Conservation (phyloP, 2,888 invertebrate species). For the Macrosiphum euphorbiae region DNA sequence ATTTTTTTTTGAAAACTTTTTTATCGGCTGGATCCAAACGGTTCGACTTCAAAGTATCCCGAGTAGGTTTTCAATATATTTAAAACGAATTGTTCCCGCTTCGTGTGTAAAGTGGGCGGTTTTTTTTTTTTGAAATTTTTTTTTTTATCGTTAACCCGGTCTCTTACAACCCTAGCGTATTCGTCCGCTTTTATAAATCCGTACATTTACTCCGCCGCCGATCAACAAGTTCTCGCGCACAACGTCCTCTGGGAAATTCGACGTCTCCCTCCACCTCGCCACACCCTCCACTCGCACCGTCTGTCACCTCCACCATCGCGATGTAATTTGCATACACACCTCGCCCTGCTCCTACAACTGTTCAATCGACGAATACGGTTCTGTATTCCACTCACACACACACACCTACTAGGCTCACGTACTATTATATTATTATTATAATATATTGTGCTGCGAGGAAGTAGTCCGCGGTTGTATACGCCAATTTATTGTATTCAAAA, state of each 20-base stretch:
- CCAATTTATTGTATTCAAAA: neutral
- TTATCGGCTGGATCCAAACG: neutral
- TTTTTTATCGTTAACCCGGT: neutral
- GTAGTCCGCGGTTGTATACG: neutral
- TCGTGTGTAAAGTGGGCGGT: neutral
- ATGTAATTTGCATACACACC: slow-evolving; percentile 9
- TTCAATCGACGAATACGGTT: neutral
- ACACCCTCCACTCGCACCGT: neutral
- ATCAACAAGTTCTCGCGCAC: slow-evolving; percentile 26
- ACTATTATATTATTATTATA: neutral
- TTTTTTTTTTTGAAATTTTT: neutral
- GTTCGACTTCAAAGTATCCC: neutral
- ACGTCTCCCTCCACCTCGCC: neutral
- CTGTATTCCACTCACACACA: too few species aligned
- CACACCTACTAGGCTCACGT: neutral
- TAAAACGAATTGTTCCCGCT: neutral
- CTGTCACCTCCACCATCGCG: neutral
- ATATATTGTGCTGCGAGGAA: neutral
- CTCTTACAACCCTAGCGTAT: neutral
- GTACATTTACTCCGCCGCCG: neutral
- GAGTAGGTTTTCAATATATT: neutral
- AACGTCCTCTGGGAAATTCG: slow-evolving; percentile 14
- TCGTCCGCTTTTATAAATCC: slow-evolving; percentile 10
- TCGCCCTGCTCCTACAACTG: neutral
- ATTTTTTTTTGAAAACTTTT: neutral